Evolutionary conservation across 2,113 vertebrate species (phyloP).

Genomic region (Sturnira hondurensis): DNA sequence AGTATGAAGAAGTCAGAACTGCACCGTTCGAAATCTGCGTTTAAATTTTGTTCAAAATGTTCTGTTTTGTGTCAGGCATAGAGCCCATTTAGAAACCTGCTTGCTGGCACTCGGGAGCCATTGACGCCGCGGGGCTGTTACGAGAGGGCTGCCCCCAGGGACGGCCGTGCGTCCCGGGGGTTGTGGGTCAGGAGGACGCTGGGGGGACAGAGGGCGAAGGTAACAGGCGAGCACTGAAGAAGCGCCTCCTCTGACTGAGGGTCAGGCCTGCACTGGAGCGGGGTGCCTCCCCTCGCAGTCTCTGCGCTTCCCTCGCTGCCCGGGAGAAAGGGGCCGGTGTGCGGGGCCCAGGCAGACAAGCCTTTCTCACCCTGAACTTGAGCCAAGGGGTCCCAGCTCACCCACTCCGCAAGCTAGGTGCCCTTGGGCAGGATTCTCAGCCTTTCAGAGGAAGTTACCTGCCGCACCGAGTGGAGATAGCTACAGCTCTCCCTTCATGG

Average conservation of each 20-base stretch:
- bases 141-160: background rate
- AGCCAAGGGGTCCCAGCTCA: background rate
- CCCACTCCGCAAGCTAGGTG: background rate
- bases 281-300: background rate
- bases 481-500: background rate
- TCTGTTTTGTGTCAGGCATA: slow-evolving; percentile 49
- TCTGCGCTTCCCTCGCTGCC: too few species aligned
- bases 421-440: background rate
- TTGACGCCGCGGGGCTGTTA: slow-evolving; percentile 18
- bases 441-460: background rate
- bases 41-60: slow-evolving; percentile 54
- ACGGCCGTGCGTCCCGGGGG: background rate
- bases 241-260: background rate
- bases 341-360: background rate
- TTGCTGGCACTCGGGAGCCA: slow-evolving; percentile 33
- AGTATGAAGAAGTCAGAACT: slow-evolving; percentile 57
- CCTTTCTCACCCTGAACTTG: background rate
- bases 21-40: slow-evolving; percentile 40
- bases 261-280: background rate
- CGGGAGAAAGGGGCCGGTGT: background rate
- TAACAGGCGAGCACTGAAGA: background rate
- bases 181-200: background rate
- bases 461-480: background rate
- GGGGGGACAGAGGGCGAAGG: background rate
- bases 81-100: slow-evolving; percentile 53